These are phyloP conservation scores for Plotosus lineatus DNA, from an alignment of 2,113 vertebrate genomes.

Conservation along the genomic window DNA sequence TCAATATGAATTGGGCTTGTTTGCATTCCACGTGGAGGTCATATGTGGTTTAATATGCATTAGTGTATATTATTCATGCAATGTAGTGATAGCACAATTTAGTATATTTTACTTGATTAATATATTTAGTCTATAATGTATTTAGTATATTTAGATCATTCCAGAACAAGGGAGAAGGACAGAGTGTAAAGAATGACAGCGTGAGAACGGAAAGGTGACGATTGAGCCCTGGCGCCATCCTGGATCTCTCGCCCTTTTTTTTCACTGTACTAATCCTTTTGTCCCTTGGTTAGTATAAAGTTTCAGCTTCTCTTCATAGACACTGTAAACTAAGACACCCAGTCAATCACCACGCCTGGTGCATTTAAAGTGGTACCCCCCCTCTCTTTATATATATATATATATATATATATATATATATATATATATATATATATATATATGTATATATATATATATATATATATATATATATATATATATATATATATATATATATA, in stretches of 20 bases:
- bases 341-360: neutral
- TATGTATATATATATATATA: no score
- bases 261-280: slow-evolving; percentile 13
- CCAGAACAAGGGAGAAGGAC: neutral
- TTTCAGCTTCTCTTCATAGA: neutral
- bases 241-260: slow-evolving; percentile 13
- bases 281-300: slow-evolving; percentile 11
- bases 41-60: neutral
- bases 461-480: no score
- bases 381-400: no score
- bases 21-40: neutral
- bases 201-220: neutral
- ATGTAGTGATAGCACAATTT: no score
- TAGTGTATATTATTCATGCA: no score
- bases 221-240: slow-evolving; percentile 10
- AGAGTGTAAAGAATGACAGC: neutral
- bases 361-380: neutral
- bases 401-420: no score
- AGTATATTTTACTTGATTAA: no score
- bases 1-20: neutral
- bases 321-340: slow-evolving; percentile 26
- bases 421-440: no score
- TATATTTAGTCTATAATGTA: neutral
- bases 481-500: no score
- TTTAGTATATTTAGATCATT: neutral